A percentile compares a stretch with the other conserved stretches of the same genome.
Conservation (phyloP, 2,113 vertebrate species). For the Lagenorhynchus albirostris region DNA sequence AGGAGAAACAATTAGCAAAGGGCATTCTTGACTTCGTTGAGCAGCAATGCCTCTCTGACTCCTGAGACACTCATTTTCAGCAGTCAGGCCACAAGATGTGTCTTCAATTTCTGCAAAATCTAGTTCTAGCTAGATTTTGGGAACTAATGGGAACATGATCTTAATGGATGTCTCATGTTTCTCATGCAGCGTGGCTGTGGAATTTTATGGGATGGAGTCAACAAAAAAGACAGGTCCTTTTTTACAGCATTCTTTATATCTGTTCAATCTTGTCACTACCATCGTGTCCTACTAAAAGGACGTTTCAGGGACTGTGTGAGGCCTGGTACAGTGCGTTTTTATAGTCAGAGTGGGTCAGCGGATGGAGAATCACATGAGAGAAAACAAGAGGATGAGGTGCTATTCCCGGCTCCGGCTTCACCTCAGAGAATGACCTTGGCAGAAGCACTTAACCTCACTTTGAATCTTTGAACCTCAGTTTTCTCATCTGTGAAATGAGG, state of each 20-base stretch:
- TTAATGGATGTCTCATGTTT: not conserved
- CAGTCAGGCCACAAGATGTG: too few species aligned
- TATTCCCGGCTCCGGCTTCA: conserved; percentile 4
- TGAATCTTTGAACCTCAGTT: too few species aligned
- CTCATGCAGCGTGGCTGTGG: not conserved
- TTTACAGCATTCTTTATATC: not conserved
- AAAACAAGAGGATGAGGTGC: not conserved
- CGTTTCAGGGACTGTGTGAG: not conserved
- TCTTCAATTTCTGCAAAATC: too few species aligned
- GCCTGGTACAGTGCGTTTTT: not conserved
- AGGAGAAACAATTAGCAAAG: too few species aligned
- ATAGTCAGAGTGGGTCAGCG: not conserved
- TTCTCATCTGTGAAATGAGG: too few species aligned
- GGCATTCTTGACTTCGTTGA: too few species aligned
- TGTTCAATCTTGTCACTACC: not conserved
- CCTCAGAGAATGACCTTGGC: not conserved
- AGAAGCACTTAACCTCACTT: not conserved
- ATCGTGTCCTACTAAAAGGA: not conserved
- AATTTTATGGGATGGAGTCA: not conserved
- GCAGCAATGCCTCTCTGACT: too few species aligned
- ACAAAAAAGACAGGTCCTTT: not conserved
- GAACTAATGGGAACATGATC: not conserved
- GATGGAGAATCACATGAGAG: not conserved
- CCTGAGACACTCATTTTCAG: too few species aligned
- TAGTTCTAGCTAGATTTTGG: too few species aligned